A percentile compares a stretch with the other conserved stretches of the same genome.
These are phyloP conservation scores for Aurelia sp. DNA, from an alignment of 30 jellyfish, hydroid and myxozoan species.

Conservation along the genomic window DNA sequence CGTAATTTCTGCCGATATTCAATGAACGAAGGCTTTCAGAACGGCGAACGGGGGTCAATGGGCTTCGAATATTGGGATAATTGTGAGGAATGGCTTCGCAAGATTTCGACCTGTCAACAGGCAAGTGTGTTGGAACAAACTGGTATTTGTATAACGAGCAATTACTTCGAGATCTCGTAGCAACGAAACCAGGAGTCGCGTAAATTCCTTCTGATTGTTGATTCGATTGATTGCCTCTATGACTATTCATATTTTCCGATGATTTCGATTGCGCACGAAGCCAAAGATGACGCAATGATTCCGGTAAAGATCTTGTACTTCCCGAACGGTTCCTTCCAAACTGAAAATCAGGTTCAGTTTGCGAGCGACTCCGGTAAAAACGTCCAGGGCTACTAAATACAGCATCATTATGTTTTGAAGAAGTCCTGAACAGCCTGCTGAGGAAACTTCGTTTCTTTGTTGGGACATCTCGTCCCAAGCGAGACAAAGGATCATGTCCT, in stretches of 20 bases:
- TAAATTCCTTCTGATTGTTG: slow-evolving; percentile 6
- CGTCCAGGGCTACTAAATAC: not conserved
- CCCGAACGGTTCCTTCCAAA: slow-evolving; percentile 69
- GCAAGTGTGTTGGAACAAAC: not conserved
- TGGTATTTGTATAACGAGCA: slow-evolving; percentile 43
- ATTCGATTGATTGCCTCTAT: not conserved
- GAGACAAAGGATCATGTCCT: slow-evolving; percentile 59
- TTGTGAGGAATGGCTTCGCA: slow-evolving; percentile 21
- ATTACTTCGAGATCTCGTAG: slow-evolving; percentile 54
- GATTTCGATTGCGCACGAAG: slow-evolving; percentile 48
- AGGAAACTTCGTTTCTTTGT: slow-evolving; percentile 46
- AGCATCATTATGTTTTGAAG: slow-evolving; percentile 1
- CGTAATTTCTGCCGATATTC: slow-evolving; percentile 47
- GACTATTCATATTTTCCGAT: slow-evolving; percentile 18
- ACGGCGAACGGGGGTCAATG: slow-evolving; percentile 61
- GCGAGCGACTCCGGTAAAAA: slow-evolving; percentile 21
- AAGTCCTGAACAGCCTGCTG: slow-evolving; percentile 35
- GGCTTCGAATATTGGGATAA: slow-evolving; percentile 30
- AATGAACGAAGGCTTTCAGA: slow-evolving; percentile 75
- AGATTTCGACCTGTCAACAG: slow-evolving; percentile 20
- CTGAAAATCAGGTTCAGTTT: slow-evolving; percentile 19
- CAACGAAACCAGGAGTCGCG: slow-evolving; percentile 19
- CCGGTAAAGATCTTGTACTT: slow-evolving; percentile 78
- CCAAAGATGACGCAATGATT: slow-evolving; percentile 55
- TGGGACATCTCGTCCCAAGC: slow-evolving; percentile 39